Base-by-base conservation (phyloP, 2,888 invertebrate species). In the Lithophane ornitopus region DNA sequence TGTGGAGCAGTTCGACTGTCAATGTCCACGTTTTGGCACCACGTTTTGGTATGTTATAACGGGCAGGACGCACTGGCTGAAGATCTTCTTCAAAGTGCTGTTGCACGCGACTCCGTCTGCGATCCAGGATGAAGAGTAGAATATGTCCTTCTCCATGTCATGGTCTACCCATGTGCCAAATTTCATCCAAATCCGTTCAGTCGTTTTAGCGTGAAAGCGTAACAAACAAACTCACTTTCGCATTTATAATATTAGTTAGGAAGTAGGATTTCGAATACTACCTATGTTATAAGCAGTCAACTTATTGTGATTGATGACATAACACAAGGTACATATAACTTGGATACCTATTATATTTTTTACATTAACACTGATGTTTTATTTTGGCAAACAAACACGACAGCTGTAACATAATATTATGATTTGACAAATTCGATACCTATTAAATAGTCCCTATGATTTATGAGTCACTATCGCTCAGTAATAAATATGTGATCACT, bases 361-460 rank as follows among this genome's bases (percentile, higher is more conserved):
- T 16, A 63, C n/a, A 46, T 34, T 61, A 41, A 58, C 68, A 41
- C 16, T 26, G 28, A 74, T 66, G 54, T 56, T 59, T 54, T 58
- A 49, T 78, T 70, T 69, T 71, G 62, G 44, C 56, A 74, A 52
- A 72, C 72, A 70, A 69, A 62, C 39, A 58, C 9, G 70, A 19
- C 46, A 54, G 52, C 67, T 58, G 54, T 69, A 63, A 76, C 58
- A 26, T 54, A 66, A 66, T 49, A 69, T 61, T 74, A 76, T 76
- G n/a, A 69, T 63, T 63, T 76, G 84, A 78, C 74, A 81, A 78
- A 84, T 84, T 69, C 56, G 34, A 78, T 54, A n/a, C n/a, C n/a
- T n/a, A 59, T 66, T 72, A 70, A 71, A 84, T 66, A 75, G 44
- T 56, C 26, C 14, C 28, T 59, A 62, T 78, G 81, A 81, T 81